Percentiles rank a stretch among this genome's conserved stretches.
These are phyloP conservation scores for Drosophila fuyamai DNA, from an alignment of 1,140 invertebrate species.

Conservation along the genomic window DNA sequence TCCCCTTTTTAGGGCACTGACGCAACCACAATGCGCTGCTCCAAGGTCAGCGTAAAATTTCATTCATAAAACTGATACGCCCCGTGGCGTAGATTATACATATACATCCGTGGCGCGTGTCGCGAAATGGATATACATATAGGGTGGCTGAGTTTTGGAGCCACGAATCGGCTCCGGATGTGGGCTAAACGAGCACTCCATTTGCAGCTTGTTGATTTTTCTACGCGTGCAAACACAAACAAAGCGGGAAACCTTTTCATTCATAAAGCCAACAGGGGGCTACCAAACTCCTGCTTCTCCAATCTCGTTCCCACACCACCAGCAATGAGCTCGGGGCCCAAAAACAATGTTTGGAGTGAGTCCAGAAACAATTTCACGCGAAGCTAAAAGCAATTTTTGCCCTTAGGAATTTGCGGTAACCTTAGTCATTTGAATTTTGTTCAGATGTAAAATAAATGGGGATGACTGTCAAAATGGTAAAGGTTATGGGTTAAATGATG, in stretches of 20 bases:
- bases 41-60: slow-evolving; percentile 80
- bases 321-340: neutral
- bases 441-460: neutral
- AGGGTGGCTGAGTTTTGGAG: neutral
- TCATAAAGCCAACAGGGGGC: slow-evolving; percentile 34
- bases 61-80: slow-evolving; percentile 75
- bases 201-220: slow-evolving; percentile 81
- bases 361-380: slow-evolving; percentile 43
- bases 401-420: slow-evolving; percentile 28
- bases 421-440: slow-evolving; percentile 14
- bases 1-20: slow-evolving; percentile 59
- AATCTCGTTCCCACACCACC: neutral
- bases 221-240: slow-evolving; percentile 72
- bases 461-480: slow-evolving; percentile 16
- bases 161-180: slow-evolving; percentile 11
- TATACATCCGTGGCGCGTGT: slow-evolving; percentile 47
- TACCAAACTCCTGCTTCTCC: neutral
- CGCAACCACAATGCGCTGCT: slow-evolving; percentile 70
- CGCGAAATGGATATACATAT: neutral
- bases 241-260: slow-evolving; percentile 67
- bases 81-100: slow-evolving; percentile 37
- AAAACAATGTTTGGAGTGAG: slow-evolving; percentile 24
- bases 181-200: slow-evolving; percentile 31
- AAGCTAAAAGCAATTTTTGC: slow-evolving; percentile 48
- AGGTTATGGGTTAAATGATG: slow-evolving; percentile 10